Conservation (phyloP, 2,888 invertebrate genomes). For the Acleris literana region DNA sequence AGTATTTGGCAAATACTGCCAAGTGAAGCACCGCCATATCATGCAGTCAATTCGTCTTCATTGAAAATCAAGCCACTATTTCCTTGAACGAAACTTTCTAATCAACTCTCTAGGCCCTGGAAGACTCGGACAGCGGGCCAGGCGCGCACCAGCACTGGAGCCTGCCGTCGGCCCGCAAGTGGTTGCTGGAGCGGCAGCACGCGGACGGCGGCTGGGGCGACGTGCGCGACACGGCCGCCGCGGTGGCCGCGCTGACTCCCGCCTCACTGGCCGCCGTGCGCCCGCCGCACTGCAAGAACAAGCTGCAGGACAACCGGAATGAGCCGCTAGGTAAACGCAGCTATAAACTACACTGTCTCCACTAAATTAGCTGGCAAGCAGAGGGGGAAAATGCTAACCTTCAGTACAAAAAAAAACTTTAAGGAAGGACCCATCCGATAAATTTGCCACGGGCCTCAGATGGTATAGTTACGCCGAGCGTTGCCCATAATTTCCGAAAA, state of each 20-base stretch:
- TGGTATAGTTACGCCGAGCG: too few species aligned
- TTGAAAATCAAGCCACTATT: not conserved
- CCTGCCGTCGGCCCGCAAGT: slow-evolving; percentile 88
- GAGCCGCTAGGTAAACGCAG: slow-evolving; percentile 76
- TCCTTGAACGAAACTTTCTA: not conserved
- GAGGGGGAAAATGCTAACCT: too few species aligned
- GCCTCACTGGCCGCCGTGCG: slow-evolving; percentile 88
- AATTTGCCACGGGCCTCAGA: too few species aligned
- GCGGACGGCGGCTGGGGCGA: slow-evolving; percentile 91
- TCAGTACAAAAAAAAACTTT: too few species aligned
- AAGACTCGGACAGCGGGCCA: slow-evolving; percentile 87
- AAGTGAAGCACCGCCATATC: too few species aligned
- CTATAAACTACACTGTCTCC: too few species aligned
- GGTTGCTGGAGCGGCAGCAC: slow-evolving; percentile 89
- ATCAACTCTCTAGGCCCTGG: slow-evolving; percentile 84
- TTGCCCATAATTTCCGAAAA: too few species aligned
- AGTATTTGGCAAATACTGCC: too few species aligned
- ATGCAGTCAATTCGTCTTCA: too few species aligned
- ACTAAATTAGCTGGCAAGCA: too few species aligned
- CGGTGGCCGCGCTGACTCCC: slow-evolving; percentile 89
- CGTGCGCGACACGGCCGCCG: slow-evolving; percentile 90
- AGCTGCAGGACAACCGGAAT: slow-evolving; percentile 78
- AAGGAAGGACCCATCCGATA: too few species aligned
- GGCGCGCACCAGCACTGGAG: slow-evolving; percentile 88
- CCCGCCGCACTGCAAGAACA: slow-evolving; percentile 80